Evolutionary conservation across 2,113 vertebrate genomes (phyloP).

Genomic region (Protomyctophum bolini): DNA sequence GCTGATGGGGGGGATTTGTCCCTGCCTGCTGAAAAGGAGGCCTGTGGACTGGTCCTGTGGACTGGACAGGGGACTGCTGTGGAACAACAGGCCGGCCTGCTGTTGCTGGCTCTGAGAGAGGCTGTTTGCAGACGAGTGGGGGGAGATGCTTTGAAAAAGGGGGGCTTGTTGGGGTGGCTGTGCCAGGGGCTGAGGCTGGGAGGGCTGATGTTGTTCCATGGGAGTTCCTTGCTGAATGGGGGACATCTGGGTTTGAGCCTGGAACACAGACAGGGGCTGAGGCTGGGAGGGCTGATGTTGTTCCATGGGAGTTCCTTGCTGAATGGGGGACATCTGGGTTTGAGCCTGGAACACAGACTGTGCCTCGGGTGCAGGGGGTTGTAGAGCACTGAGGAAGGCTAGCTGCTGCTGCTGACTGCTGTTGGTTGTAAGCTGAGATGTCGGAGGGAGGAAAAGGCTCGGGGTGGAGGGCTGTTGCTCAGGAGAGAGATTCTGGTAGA

Average conservation of each 20-base stretch:
- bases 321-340: conserved; percentile 82
- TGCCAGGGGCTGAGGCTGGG: conserved; percentile 80
- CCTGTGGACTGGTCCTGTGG: conserved; percentile 86
- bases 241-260: conserved; percentile 76
- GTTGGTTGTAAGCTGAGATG: conserved; percentile 76
- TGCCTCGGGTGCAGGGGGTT: conserved; percentile 71
- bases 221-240: conserved; percentile 86
- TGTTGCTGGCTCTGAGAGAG: conserved; percentile 85
- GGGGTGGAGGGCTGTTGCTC: conserved; percentile 84
- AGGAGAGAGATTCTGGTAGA: conserved; percentile 89
- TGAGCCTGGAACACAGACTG: conserved; percentile 79
- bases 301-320: conserved; percentile 85
- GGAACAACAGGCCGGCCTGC: conserved; percentile 86
- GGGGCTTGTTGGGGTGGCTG: conserved; percentile 85
- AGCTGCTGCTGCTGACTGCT: conserved; percentile 81
- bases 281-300: conserved; percentile 87
- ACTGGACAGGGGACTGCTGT: conserved; percentile 81
- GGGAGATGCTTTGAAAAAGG: conserved; percentile 78
- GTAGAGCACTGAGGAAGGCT: conserved; percentile 85
- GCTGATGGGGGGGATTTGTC: conserved; percentile 77
- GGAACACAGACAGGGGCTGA: conserved; percentile 78
- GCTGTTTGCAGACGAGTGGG: conserved; percentile 68
- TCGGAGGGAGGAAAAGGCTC: conserved; percentile 88
- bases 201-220: conserved; percentile 87
- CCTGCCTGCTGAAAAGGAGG: conserved; percentile 77